These are phyloP conservation scores for Rhingia campestris DNA, from an alignment of 2,888 invertebrate species.

Conservation along the genomic window DNA sequence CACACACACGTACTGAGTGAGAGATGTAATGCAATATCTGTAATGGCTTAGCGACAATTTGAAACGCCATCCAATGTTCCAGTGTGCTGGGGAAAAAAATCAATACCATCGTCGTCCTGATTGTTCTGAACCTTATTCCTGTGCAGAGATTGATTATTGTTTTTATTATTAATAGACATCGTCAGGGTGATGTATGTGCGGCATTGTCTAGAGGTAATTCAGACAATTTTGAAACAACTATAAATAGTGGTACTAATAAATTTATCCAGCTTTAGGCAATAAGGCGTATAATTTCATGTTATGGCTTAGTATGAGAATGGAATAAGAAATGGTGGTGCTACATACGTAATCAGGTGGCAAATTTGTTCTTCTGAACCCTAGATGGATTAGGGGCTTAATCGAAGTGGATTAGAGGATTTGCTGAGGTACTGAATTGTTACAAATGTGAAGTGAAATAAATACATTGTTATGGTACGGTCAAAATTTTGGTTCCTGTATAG, in stretches of 20 bases:
- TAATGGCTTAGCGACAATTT: neutral
- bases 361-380: too few relatives aligned
- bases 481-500: too few relatives aligned
- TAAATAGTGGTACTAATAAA: neutral
- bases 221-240: neutral
- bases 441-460: too few relatives aligned
- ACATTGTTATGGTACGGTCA: too few relatives aligned
- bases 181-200: neutral
- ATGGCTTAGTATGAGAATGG: too few relatives aligned
- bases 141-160: conserved; percentile 47
- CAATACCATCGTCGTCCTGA: conserved; percentile 34
- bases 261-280: too few relatives aligned
- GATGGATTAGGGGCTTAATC: too few relatives aligned
- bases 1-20: neutral
- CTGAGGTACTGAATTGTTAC: too few relatives aligned
- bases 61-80: neutral
- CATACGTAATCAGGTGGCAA: too few relatives aligned
- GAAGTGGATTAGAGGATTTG: too few relatives aligned
- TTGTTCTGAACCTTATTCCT: conserved; percentile 41
- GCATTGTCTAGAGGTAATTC: conserved; percentile 1
- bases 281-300: too few relatives aligned
- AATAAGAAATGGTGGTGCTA: too few relatives aligned
- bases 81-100: conserved; percentile 20
- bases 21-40: conserved; percentile 22
- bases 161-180: conserved; percentile 13